Percentiles rank a stretch among this genome's conserved stretches.
Evolutionary conservation across 2,888 invertebrate genomes (phyloP).

Genomic region (Lingula anatina): DNA sequence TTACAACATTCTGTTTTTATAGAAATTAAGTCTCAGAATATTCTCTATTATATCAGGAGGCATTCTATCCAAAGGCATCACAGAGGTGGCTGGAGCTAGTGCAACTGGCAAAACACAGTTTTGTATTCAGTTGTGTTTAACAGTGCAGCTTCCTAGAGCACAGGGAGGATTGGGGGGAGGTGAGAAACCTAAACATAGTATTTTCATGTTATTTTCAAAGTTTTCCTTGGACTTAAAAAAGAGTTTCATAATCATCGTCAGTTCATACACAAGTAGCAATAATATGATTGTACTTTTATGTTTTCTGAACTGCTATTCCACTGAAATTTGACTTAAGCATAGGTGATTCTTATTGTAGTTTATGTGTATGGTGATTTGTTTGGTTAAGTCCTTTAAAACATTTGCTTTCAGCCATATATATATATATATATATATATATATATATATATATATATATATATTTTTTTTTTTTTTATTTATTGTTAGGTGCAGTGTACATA

Average conservation of each 20-base stretch:
- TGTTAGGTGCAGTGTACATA: slow-evolving; percentile 64
- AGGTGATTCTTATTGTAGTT: too few relatives aligned
- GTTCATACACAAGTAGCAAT: too few relatives aligned
- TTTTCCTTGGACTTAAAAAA: neutral
- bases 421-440: slow-evolving; percentile 3
- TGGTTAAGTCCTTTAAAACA: neutral
- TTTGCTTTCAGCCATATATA: too few relatives aligned
- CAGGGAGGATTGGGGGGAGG: slow-evolving; percentile 57
- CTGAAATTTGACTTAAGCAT: neutral
- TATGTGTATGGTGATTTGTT: neutral
- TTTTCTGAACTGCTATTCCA: too few relatives aligned
- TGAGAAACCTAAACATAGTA: too few relatives aligned
- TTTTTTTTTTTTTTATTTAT: slow-evolving; percentile 5
- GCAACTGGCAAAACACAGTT: slow-evolving; percentile 79
- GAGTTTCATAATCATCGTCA: too few relatives aligned
- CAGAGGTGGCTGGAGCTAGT: slow-evolving; percentile 76
- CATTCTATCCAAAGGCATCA: slow-evolving; percentile 64
- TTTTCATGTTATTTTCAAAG: neutral
- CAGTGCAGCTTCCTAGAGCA: slow-evolving; percentile 59
- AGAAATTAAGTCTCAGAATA: neutral
- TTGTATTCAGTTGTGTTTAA: slow-evolving; percentile 66
- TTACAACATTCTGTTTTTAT: too few relatives aligned
- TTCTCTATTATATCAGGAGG: slow-evolving; percentile 59
- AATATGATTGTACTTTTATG: too few relatives aligned
- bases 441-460: slow-evolving; percentile 3